Base-by-base conservation (phyloP, 2,113 vertebrate genomes). In the Lycaon pictus region DNA sequence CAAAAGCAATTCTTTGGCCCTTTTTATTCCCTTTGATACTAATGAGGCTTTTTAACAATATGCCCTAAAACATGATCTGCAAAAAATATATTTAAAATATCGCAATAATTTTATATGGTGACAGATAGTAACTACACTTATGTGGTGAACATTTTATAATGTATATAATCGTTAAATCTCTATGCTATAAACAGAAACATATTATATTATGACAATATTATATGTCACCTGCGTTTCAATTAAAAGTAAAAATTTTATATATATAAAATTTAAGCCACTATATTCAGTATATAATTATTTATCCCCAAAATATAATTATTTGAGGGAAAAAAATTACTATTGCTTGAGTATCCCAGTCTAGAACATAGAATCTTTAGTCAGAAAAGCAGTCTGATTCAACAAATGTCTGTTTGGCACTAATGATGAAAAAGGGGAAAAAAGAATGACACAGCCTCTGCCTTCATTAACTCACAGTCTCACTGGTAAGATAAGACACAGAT, bases 21-120 rank as follows among this genome's bases (percentile, higher is more conserved):
- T 97, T 98, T 95, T 98, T 96, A 86, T 98, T 96, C 95, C 98
- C 82, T 51, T 2, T 92, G 25, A 43, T 88, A 56, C 23, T 79
- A 51, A 55, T 56, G 20, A 95, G 32, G 1, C 3, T 85, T 79
- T 90, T 92, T 53, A 92, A 92, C 12, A 95, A 32, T 63, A 76
- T 51, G 3, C 22, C 55, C 27, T 93, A 84, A 27, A 92, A 90
- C 1, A 35, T 81, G n/a, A 55, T 71, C 69, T 94, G 91, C n/a
- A 71, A 84, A 53, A 81, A 77, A 19, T 55, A 69, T 48, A 56
- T 62, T 4, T 77, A 51, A 29, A 29, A 17, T 77, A 51, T 27
- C 29, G 25, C 37, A 77, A 77, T 29, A 77, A 77, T 51, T 51
- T 51, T 77, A 29, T 10, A 29, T 29, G 25, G 74, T 29, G 13